phyloP scores from a whole-genome alignment of 2,113 vertebrate species.

The Plotosus lineatus region DNA sequence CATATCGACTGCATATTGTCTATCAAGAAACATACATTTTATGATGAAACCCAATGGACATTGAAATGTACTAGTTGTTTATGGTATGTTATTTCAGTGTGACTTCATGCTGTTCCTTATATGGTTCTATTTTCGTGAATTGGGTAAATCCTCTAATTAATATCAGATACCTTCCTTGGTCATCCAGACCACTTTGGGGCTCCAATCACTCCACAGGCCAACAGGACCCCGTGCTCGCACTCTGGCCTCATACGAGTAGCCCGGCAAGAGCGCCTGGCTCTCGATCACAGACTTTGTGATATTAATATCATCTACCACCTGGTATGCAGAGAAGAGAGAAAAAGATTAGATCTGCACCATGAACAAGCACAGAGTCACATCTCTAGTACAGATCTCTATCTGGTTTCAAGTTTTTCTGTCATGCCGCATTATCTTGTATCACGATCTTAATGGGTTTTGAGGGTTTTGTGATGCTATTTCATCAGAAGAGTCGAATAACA shows the following conservation, averaged over 20 bases:
- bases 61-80: neutral
- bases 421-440: conserved; percentile 35
- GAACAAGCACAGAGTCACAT: neutral
- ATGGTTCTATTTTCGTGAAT: neutral
- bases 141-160: neutral
- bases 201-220: conserved; percentile 57
- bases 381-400: conserved; percentile 35
- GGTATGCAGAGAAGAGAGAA: conserved; percentile 1
- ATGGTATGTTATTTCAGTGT: neutral
- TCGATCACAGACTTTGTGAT: conserved; percentile 14
- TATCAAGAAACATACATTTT: neutral
- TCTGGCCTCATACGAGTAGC: conserved; percentile 46
- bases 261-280: conserved; percentile 20
- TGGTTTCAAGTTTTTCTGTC: conserved; percentile 37
- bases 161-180: conserved; percentile 41
- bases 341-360: neutral
- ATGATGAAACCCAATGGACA: neutral
- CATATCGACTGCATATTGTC: neutral
- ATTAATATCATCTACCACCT: conserved; percentile 36
- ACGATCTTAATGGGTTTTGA: conserved; percentile 36
- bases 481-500: neutral
- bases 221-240: conserved; percentile 35
- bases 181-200: conserved; percentile 49
- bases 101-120: neutral
- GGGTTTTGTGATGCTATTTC: conserved; percentile 4